Evolutionary conservation across 2,888 invertebrate species (phyloP).

Genomic region (Alcis repandata): DNA sequence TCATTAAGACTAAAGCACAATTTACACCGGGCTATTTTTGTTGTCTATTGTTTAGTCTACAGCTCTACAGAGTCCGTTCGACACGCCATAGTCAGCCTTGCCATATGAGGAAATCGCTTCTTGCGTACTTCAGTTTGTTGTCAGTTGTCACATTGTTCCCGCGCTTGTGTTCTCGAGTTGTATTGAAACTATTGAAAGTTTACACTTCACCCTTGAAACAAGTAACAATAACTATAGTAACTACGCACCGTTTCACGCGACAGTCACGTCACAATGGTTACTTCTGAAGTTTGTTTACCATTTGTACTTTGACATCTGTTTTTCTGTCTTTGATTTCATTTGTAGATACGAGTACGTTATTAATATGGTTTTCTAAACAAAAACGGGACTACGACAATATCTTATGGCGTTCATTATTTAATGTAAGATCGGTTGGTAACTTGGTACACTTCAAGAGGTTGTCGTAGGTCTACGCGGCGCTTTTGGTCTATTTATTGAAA

Average conservation of each 20-base stretch:
- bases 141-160: constrained; percentile 34
- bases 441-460: neutral
- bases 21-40: constrained; percentile 29
- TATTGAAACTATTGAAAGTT: constrained; percentile 28
- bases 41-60: constrained; percentile 20
- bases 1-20: constrained; percentile 25
- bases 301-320: neutral
- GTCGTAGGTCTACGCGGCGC: neutral
- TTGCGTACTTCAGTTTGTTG: neutral
- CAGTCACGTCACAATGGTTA: constrained; percentile 3
- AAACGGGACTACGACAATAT: neutral
- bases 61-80: constrained; percentile 10
- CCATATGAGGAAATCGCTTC: constrained; percentile 18
- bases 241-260: constrained; percentile 1
- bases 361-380: too few relatives aligned
- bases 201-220: constrained; percentile 26
- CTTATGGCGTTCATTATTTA: neutral
- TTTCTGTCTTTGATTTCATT: neutral
- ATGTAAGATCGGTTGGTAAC: too few relatives aligned
- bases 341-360: neutral
- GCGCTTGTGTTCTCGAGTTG: constrained; percentile 9
- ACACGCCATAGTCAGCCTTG: constrained; percentile 14
- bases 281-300: constrained; percentile 9
- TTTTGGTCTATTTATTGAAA: too few relatives aligned
- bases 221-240: constrained; percentile 17